Base-by-base conservation (phyloP, 2,797 vertebrate species). In the Aotus griseimembra region DNA sequence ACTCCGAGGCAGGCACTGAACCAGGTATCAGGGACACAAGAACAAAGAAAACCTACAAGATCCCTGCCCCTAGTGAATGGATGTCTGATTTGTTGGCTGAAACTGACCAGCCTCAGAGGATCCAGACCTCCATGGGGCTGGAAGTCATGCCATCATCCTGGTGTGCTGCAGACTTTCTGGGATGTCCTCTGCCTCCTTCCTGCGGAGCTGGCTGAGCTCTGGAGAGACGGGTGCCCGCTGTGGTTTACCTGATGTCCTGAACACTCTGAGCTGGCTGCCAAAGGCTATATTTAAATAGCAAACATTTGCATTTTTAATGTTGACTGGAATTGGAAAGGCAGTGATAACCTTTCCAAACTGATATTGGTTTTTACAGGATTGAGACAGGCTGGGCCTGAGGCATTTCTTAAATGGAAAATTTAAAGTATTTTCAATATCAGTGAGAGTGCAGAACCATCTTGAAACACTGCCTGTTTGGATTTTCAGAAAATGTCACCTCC, bases 221-320 rank as follows among this genome's bases (percentile, higher is more conserved):
- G 2, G 17, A 61, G 55, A 86, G 41, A 10, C 4, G 36, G 64
- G 70, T 15, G 19, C 67, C 52, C 2, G 0, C 73, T 94, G 96
- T 72, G 96, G 97, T 93, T 97, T 85, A n/a, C 70, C 57, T 75
- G n/a, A 19, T 50, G 80, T 92, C 72, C 92, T 39, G 79, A 58
- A 79, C 1, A 1, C 82, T 88, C 84, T 3, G 44, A 94, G 76
- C 81, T 55, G 44, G 90, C 84, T 72, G 92, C 96, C 86, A 88
- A 96, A 67, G 48, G 90, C 94, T 98, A 85, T 75, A 95, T 97
- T 98, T 97, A 97, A 98, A 96, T 89, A 96, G 93, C 84, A 97
- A 94, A 64, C 76, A 91, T 96, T 91, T 98, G 83, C 97, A 98
- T 98, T 98, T 98, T 98, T 98, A 97, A 98, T 97, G 96, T 95